These are phyloP conservation scores for Pogona vitticeps DNA, from an alignment of 2,113 vertebrate genomes.

Conservation along the genomic window DNA sequence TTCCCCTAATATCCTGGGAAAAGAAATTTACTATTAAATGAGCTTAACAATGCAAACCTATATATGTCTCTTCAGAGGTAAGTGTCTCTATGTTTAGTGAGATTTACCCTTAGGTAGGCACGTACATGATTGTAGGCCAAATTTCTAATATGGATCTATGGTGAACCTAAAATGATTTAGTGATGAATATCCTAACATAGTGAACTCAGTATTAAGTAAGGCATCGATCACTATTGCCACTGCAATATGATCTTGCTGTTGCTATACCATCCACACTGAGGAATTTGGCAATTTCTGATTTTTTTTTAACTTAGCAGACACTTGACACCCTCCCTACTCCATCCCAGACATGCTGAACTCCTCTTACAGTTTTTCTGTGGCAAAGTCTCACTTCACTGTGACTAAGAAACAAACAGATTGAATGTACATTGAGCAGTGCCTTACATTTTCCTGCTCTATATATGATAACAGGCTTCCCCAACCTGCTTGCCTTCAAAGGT, in stretches of 20 bases:
- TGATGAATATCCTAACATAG: neutral
- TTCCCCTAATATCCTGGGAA: neutral
- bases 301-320: neutral
- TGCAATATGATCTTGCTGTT: neutral
- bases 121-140: too few species aligned
- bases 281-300: neutral
- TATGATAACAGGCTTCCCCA: neutral
- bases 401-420: neutral
- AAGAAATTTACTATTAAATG: neutral
- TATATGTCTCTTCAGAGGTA: neutral
- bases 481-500: neutral
- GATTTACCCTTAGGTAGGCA: neutral
- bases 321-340: neutral
- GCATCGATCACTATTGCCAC: neutral
- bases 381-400: neutral
- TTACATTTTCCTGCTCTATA: neutral
- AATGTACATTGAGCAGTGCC: neutral
- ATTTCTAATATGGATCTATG: too few species aligned
- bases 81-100: neutral
- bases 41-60: neutral
- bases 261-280: neutral
- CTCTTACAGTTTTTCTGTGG: too few species aligned
- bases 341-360: neutral
- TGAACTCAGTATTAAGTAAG: neutral
- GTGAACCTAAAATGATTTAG: neutral